Evolutionary conservation across 2,113 vertebrate species (phyloP).

Genomic region (Rutilus rutilus): DNA sequence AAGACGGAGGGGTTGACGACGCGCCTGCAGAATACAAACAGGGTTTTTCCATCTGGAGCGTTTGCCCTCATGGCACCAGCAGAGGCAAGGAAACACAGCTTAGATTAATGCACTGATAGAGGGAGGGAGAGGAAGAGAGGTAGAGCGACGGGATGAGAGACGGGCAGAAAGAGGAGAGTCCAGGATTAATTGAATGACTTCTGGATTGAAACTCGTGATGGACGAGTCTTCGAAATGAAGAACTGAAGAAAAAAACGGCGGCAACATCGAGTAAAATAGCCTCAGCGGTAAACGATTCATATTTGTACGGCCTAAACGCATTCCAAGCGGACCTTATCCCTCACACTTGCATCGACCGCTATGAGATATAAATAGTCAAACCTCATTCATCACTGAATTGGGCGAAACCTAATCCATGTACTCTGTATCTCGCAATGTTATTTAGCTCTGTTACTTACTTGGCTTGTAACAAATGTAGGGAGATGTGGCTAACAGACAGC

Average conservation of each 20-base stretch:
- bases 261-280: not conserved
- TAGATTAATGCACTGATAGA: constrained; percentile 60
- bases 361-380: constrained; percentile 32
- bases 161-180: constrained; percentile 34
- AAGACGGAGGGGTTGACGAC: constrained; percentile 41
- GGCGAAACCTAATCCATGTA: not conserved
- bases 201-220: constrained; percentile 33
- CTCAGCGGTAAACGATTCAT: not conserved
- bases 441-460: constrained; percentile 33
- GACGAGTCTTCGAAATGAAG: constrained; percentile 30
- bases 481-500: constrained; percentile 42
- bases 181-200: constrained; percentile 52
- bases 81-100: constrained; percentile 57
- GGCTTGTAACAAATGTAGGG: constrained; percentile 35
- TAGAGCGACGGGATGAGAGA: constrained; percentile 15
- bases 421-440: constrained; percentile 15
- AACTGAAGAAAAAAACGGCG: not conserved
- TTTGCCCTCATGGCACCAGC: constrained; percentile 59
- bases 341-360: not conserved
- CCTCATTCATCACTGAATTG: not conserved
- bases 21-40: constrained; percentile 54
- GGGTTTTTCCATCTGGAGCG: constrained; percentile 55
- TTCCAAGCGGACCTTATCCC: not conserved
- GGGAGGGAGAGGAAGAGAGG: constrained; percentile 19
- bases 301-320: not conserved